Conservation (phyloP, 35 echinoderm and acorn worm genomes). For the Lytechinus variegatus region DNA sequence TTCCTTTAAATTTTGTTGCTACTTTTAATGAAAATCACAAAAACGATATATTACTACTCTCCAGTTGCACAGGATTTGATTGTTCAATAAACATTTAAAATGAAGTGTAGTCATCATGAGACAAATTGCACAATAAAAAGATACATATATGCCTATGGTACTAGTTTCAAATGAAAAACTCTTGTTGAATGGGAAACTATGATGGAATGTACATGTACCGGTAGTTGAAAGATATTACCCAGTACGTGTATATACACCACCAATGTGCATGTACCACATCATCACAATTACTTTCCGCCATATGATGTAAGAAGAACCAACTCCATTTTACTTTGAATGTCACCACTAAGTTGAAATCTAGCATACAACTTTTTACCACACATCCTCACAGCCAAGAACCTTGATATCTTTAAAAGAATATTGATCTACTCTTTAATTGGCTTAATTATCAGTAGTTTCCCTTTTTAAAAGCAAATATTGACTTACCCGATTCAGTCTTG, state of each 20-base stretch:
- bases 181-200: neutral
- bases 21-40: neutral
- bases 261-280: too few relatives aligned
- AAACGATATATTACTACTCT: neutral
- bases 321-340: neutral
- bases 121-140: neutral
- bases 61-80: neutral
- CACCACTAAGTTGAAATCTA: neutral
- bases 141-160: neutral
- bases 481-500: constrained; percentile 93
- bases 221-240: too few relatives aligned
- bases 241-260: too few relatives aligned
- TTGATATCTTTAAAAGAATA: neutral
- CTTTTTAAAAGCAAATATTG: neutral
- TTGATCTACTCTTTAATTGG: neutral
- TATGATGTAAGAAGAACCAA: neutral
- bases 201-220: too few relatives aligned
- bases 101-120: neutral
- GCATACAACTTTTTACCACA: neutral
- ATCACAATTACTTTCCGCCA: too few relatives aligned
- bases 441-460: neutral
- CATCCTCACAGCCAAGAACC: neutral
- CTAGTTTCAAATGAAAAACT: neutral
- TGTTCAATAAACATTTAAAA: neutral
- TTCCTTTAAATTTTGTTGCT: neutral